Base-by-base conservation (phyloP, 2,113 vertebrate genomes). In the Callionymus lyra region DNA sequence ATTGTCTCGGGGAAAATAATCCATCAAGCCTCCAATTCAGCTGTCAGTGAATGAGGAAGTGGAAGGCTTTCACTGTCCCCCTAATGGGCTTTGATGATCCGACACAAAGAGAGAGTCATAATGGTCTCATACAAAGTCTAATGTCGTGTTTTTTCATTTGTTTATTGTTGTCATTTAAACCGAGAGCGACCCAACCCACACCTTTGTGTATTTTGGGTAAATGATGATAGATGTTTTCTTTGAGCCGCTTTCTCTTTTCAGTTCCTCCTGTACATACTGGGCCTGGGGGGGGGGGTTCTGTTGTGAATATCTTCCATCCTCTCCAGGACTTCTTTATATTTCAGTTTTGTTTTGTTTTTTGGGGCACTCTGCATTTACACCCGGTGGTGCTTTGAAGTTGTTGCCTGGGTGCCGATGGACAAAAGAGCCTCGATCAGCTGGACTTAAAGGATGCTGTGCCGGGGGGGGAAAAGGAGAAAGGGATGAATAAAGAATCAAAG, bases 361-460 rank as follows among this genome's bases (percentile, higher is more conserved):
- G 37, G n/a, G 63, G 44, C 56, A 54, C 65, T 75, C 65, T 53
- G 53, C 68, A 76, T 81, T 75, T 74, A 66, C 87, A 80, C 77
- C 82, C 80, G 64, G 65, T 47, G 57, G 63, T 62, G 76, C 90
- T 93, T 93, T 93, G 89, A 92, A 86, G 91, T 90, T 80, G 85
- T 86, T 91, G 88, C 89, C 89, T 81, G 84, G 88, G 84, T 74
- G 74, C 68, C 76, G 72, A 70, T 67, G 80, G 80, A 86, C 85
- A 87, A 87, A 85, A 64, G 80, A 84, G 79, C 75, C 83, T 85
- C 80, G 66, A 76, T 87, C 82, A 81, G 84, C 62, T 74, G 86
- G 85, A 87, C 78, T 65, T 74, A 85, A n/a, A 84, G 81, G 82
- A 72, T 68, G 62, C 72, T 81, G 82, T 56, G 60, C 54, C 37